Evolutionary conservation across 2,113 vertebrate species (phyloP), one percentile per base, ranked within the genome.

Genomic region (Chunga burmeisteri): DNA sequence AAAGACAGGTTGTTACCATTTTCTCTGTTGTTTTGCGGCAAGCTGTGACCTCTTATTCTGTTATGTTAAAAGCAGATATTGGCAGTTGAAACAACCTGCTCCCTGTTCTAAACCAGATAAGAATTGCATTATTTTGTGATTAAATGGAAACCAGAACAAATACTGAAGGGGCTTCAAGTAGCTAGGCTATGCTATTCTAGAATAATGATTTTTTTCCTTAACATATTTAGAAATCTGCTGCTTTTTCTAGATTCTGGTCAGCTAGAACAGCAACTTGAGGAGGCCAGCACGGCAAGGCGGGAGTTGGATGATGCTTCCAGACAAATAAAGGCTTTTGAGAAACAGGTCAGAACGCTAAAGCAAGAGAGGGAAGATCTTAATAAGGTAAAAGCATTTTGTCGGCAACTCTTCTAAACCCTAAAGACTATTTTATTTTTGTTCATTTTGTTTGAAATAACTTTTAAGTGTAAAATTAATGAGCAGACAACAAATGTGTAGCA

Each of bases 301-400:
- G 99, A 99, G 84, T 95, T 99, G 93, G 99, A 99, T 96, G 99
- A 99, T 95, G 98, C 99, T 56, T 99, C 99, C 30, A 99, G 98
- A 97, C 98, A 99, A 95, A 97, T 99, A 75, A 99, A 99, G 93
- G 97, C 94, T 96, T 98, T 99, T 89, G 99, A 99, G 98, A 99
- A 99, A 88, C 99, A 99, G 97, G 98, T 99, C 91, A 99, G 98
- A 98, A 93, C 86, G 1, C 34, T 99, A 50, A 98, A 98, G 68
- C 99, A 99, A 97, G 99, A 99, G 93, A 98, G 97, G 89, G 99
- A 99, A 34, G 99, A 99, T 92, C 95, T 99, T 71, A 99, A 99
- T 94, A 99, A 99, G 99, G 99, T 99, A 98, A 97, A 93, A 88
- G 27, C 55, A 71, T 67, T 81, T 78, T 53, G 66, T 90, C 56